Base-by-base conservation (phyloP, 2,888 invertebrate genomes). In the Latrodectus elegans region DNA sequence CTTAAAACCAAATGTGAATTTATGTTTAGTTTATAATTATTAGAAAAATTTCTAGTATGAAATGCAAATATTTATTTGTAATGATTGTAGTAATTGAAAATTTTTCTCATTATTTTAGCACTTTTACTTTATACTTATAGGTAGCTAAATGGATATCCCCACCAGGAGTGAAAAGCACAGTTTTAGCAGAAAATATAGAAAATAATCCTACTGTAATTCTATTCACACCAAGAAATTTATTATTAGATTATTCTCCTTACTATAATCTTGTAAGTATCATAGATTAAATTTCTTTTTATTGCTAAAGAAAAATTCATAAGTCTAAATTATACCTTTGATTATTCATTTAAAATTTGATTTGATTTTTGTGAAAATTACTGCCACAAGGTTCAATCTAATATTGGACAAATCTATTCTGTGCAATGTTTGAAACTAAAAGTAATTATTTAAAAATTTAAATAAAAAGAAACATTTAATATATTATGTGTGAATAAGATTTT, bases 161-260 rank as follows among this genome's bases (percentile, higher is more conserved):
- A 0, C 93, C 94, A 84, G 96, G 96, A 91, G 93, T 93, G 71
- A 97, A 97, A 92, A 94, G 95, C 14, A 93, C 94, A 55, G 94
- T 93, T 26, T 93, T 97, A 74, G 94, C 95, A n/a, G 94, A 93
- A 90, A 94, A 94, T 91, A 93, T 95, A 12, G 94, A 94, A 90
- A 94, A 94, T 64, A 95, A 95, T 80, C 96, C 97, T 3, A 94
- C 95, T 70, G 92, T 97, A 65, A 93, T 97, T 90, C 92, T 97
- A 82, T 96, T 97, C 91, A 95, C 96, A 0, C 96, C 96, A 10
- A 93, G 95, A 87, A 95, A 95, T 92, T 95, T 96, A n/a, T 92
- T 96, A 67, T 93, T 94, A 91, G 92, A 93, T 79, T 93, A 94
- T 90, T 94, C 94, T 90, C 95, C 95, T 75, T 94, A 95, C 90